Evolutionary conservation across 2,888 invertebrate genomes (phyloP), one percentile per base, ranked within the genome.

Genomic region (Ectobius pallidus): DNA sequence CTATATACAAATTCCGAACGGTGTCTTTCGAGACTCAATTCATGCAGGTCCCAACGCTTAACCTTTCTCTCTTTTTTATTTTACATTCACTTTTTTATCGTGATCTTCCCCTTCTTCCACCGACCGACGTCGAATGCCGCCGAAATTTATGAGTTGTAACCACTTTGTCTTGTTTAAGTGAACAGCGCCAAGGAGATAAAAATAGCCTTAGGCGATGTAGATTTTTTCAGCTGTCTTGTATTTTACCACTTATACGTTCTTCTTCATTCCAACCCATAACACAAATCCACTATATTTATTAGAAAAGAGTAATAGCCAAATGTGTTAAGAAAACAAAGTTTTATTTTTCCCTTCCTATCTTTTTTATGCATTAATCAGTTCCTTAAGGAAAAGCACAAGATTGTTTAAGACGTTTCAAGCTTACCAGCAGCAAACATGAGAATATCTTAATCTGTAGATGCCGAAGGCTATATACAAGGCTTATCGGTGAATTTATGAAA

Each of bases 141-240:
- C 55, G 52, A 55, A 55, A 55, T 55, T 55, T 55, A 55, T 55
- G 55, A 55, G 55, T 55, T 55, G 55, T 55, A 55, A 55, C 55
- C 27, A 55, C 55, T 55, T 55, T 55, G 55, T 55, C 55, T 55
- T 55, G 55, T 55, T 55, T 27, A 55, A 55, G 9, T 55, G 55
- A 55, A 55, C 55, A 55, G 27, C 55, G 27, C 55, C 55, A 55
- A 55, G 55, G 1, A 55, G 55, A 55, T 55, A 55, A 55, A 55
- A 55, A 55, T 55, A 55, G 55, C 55, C 55, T 4, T 22, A 27
- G 55, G 55, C 2, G 16, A 22, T 55, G 16, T 20, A 14, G 55
- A 55, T 55, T 55, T 20, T 55, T 22, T 27, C 4, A 55, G 55
- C 27, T 30, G 55, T 27, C 52, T 55, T 55, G 3, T 55, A 30